These are phyloP conservation scores for Silurus meridionalis DNA, from an alignment of 2,113 vertebrate genomes.

Conservation along the genomic window DNA sequence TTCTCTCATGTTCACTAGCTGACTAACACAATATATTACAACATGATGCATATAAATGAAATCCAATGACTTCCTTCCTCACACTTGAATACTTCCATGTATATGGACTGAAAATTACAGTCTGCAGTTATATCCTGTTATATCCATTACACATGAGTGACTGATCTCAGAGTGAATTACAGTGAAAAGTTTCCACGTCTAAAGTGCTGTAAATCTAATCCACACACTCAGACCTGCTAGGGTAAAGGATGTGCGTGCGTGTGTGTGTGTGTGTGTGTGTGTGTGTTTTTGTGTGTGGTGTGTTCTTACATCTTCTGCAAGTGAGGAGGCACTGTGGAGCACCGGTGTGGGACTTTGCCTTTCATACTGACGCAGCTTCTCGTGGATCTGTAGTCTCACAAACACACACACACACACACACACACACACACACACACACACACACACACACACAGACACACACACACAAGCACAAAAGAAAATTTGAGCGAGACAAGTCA, in stretches of 20 bases:
- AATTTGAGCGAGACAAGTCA: not conserved
- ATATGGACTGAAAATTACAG: not conserved
- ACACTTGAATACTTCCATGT: not conserved
- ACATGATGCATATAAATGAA: not conserved
- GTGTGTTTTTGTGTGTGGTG: too few species aligned
- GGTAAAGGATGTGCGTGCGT: not conserved
- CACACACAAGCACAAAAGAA: not conserved
- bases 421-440: constrained; percentile 57
- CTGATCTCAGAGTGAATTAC: constrained; percentile 5
- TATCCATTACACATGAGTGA: constrained; percentile 9
- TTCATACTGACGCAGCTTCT: constrained; percentile 91
- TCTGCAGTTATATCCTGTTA: constrained; percentile 1
- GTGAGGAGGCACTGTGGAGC: constrained; percentile 84
- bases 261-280: not conserved
- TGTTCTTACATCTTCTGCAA: constrained; percentile 87
- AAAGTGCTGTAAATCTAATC: constrained; percentile 13
- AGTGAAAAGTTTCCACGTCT: not conserved
- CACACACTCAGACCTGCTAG: not conserved
- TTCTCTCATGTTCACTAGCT: not conserved
- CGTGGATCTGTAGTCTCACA: constrained; percentile 82
- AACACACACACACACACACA: constrained; percentile 17
- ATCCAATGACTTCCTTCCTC: constrained; percentile 6
- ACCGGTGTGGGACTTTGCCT: constrained; percentile 88
- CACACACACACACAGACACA: constrained; percentile 12
- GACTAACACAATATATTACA: not conserved